phyloP scores from a whole-genome alignment of 2,888 invertebrate species.

The Palloptera scutellata region DNA sequence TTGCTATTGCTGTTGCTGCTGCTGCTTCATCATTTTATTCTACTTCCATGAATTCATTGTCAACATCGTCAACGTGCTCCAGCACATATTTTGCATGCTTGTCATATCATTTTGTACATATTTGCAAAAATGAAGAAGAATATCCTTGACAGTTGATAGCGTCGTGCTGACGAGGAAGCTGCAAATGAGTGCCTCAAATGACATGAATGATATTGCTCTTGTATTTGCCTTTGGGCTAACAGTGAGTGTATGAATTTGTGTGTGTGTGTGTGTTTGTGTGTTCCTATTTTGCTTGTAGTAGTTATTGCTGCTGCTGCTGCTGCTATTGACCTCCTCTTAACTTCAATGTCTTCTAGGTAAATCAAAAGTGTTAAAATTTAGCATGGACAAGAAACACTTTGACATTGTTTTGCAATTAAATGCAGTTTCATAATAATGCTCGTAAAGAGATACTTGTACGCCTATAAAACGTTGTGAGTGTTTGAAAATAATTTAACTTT shows the following conservation, averaged over 20 bases:
- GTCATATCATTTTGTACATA: background rate
- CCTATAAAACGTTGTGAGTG: too few relatives aligned
- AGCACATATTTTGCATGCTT: background rate
- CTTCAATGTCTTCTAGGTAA: too few relatives aligned
- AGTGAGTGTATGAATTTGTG: background rate
- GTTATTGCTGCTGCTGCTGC: constrained; percentile 11
- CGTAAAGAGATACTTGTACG: too few relatives aligned
- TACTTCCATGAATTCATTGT: too few relatives aligned
- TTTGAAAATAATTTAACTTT: too few relatives aligned
- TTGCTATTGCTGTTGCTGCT: too few relatives aligned
- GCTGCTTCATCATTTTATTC: too few relatives aligned
- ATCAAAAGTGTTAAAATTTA: too few relatives aligned
- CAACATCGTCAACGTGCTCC: too few relatives aligned
- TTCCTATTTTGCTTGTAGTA: background rate
- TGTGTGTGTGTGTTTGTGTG: background rate
- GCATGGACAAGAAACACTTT: too few relatives aligned
- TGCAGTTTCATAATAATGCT: too few relatives aligned
- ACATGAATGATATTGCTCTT: constrained; percentile 5
- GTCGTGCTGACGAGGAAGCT: background rate
- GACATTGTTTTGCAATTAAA: too few relatives aligned
- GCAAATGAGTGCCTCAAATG: background rate
- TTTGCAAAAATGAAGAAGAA: background rate
- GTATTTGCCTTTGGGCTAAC: constrained; percentile 12
- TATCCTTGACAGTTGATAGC: background rate
- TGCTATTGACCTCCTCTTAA: constrained; percentile 3